phyloP scores from a whole-genome alignment of 1,140 invertebrate species.

The Heterodera carotae region DNA sequence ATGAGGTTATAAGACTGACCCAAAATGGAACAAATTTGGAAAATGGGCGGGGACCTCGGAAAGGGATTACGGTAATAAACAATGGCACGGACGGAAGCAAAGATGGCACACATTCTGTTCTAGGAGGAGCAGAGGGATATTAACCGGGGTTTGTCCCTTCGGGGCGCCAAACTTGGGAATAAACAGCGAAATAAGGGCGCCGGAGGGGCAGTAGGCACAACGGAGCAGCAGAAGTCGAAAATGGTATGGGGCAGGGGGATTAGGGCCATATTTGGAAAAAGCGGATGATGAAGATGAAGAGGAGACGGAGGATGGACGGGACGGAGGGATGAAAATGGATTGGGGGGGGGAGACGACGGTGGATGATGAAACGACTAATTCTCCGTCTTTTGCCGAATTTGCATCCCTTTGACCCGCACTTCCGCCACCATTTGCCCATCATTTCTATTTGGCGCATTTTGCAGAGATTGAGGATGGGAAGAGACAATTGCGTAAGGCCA shows the following conservation, averaged over 20 bases:
- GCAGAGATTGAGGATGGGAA: no score
- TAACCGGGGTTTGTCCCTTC: background rate
- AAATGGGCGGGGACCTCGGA: background rate
- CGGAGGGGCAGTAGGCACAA: no score
- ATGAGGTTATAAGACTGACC: background rate
- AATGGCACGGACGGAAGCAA: background rate
- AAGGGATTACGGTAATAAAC: background rate
- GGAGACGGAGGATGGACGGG: slow-evolving; percentile 26
- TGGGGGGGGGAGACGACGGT: slow-evolving; percentile 11
- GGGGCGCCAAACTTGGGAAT: background rate
- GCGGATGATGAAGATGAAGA: slow-evolving; percentile 16
- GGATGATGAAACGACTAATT: slow-evolving; percentile 19
- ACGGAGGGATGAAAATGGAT: slow-evolving; percentile 34
- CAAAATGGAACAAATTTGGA: background rate
- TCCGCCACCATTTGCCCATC: no score
- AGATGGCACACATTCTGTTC: no score
- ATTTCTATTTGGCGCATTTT: no score
- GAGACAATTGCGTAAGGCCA: no score
- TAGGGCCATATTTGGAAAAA: background rate
- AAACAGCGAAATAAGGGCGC: background rate
- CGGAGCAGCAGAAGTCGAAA: no score
- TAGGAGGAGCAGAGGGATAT: no score
- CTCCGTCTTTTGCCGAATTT: background rate
- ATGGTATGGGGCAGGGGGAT: no score
- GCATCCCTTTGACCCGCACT: background rate